A percentile compares a stretch with the other conserved stretches of the same genome.
These are phyloP conservation scores for Eurystomus glaucurus DNA, from an alignment of 2,797 vertebrate species.

Conservation along the genomic window DNA sequence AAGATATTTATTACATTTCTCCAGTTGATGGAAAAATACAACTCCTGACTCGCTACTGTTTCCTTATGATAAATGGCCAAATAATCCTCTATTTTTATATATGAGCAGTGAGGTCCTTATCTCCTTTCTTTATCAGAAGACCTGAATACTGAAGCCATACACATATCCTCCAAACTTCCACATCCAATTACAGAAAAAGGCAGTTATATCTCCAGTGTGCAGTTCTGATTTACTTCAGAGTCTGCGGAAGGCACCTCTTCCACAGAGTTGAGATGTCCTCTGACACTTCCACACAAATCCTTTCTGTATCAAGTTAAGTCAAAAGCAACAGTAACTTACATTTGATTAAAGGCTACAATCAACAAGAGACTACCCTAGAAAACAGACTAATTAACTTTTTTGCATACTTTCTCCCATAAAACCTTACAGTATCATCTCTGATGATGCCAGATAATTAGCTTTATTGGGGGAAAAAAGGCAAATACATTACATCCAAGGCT, in stretches of 20 bases:
- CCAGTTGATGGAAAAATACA: not conserved
- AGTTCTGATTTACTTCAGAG: not conserved
- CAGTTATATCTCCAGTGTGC: not conserved
- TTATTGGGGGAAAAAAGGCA: not conserved
- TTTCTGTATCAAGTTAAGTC: not conserved
- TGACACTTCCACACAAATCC: not conserved
- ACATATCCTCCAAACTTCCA: not conserved
- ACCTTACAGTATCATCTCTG: not conserved
- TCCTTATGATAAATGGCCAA: not conserved
- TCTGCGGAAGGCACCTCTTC: not conserved
- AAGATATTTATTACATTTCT: not conserved
- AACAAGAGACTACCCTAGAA: not conserved
- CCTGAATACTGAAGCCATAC: not conserved
- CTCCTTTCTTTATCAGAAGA: not conserved
- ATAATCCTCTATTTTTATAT: not conserved
- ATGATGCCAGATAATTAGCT: constrained; percentile 13
- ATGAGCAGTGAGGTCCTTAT: not conserved
- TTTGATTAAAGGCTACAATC: constrained; percentile 40
- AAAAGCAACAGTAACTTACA: constrained; percentile 26
- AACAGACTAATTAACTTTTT: constrained; percentile 15
- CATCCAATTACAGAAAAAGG: not conserved
- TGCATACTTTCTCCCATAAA: not conserved
- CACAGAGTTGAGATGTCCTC: not conserved
- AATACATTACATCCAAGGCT: constrained; percentile 57
- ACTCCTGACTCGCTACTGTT: not conserved